Conservation (phyloP, 2,113 vertebrate genomes). For the Sapayoa aenigma region DNA sequence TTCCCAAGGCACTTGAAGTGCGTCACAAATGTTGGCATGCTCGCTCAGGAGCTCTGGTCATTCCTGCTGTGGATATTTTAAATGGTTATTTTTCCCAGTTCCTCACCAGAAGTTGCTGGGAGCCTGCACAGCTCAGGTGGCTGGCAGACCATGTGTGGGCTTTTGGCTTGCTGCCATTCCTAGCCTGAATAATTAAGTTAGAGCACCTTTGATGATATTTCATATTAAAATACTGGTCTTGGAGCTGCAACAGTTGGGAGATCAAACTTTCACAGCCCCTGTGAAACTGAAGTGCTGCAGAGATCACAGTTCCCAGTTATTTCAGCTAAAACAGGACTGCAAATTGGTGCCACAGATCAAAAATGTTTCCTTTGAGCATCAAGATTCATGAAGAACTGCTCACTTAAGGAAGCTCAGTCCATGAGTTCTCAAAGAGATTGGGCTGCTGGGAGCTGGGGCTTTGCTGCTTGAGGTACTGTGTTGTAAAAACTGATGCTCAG, state of each 20-base stretch:
- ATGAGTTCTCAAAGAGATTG: not conserved
- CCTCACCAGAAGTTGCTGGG: not conserved
- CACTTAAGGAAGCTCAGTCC: not conserved
- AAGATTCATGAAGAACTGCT: not conserved
- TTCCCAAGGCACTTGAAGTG: not conserved
- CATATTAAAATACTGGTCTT: not conserved
- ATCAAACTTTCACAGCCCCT: not conserved
- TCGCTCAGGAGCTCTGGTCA: not conserved
- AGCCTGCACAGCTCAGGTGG: not conserved
- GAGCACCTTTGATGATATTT: not conserved
- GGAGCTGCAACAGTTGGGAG: not conserved
- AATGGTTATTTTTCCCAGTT: not conserved
- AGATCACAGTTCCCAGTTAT: not conserved
- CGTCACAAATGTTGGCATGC: not conserved
- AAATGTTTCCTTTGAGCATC: not conserved
- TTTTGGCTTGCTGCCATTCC: not conserved
- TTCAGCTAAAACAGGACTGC: not conserved
- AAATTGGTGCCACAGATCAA: not conserved
- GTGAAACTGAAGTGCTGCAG: not conserved
- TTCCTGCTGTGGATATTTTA: not conserved
- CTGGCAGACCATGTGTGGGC: not conserved
- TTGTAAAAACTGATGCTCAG: not conserved
- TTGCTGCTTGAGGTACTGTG: not conserved
- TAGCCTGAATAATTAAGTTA: not conserved
- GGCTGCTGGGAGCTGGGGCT: not conserved